These are phyloP conservation scores for Pungitius pungitius DNA, from an alignment of 2,113 vertebrate genomes.

Conservation along the genomic window DNA sequence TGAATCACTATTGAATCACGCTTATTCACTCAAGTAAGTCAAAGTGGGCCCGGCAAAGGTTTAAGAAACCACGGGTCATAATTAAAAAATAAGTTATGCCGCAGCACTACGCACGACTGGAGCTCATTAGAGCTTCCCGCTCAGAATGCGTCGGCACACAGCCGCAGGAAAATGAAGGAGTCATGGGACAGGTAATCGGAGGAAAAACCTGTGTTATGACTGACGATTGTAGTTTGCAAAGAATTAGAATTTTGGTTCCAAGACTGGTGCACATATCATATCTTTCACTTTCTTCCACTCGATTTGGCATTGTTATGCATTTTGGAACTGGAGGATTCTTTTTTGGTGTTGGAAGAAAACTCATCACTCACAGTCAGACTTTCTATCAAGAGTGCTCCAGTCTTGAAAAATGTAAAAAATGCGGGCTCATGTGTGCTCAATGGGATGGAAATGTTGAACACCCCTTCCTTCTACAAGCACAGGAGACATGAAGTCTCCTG, in stretches of 20 bases:
- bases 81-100: too few relatives aligned
- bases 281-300: background rate
- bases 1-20: too few relatives aligned
- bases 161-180: background rate
- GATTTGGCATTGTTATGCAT: background rate
- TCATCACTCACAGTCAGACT: conserved; percentile 30
- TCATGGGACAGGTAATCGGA: background rate
- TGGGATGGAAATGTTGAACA: conserved; percentile 42
- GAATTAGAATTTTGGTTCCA: background rate
- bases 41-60: too few relatives aligned
- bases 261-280: background rate
- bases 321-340: conserved; percentile 6
- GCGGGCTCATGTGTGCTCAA: conserved; percentile 26
- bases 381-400: conserved; percentile 3
- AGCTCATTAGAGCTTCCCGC: too few relatives aligned
- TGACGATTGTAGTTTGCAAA: background rate
- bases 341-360: background rate
- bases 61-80: too few relatives aligned
- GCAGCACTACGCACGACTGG: too few relatives aligned
- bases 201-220: background rate
- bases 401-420: conserved; percentile 23
- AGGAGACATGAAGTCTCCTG: conserved; percentile 37
- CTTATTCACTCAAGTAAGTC: too few relatives aligned
- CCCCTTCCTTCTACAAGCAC: conserved; percentile 44
- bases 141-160: too few relatives aligned